Base-by-base conservation (phyloP, 2,797 vertebrate genomes). In the Rhynchonycteris naso region DNA sequence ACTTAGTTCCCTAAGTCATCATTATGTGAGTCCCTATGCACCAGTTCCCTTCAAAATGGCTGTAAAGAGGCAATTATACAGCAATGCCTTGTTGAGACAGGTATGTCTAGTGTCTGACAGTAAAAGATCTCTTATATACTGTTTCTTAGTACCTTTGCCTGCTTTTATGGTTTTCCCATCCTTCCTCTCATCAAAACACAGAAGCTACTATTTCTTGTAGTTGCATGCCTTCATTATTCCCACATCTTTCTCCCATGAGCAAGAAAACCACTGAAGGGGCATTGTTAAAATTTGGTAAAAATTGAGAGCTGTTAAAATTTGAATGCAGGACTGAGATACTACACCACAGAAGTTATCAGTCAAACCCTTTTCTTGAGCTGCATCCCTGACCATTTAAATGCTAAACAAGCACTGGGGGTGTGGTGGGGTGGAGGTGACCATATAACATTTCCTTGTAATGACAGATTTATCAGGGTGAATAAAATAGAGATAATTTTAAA, bases 11-110 rank as follows among this genome's bases (percentile, higher is more conserved):
- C 58, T 54, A 58, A 93, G 56, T 92, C 81, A 65, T 90, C 50
- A 61, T 65, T 86, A 71, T 63, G 54, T 85, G 58, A 76, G 56
- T 76, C 38, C 22, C 47, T 91, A 5, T 74, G 21, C 38, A 71
- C 28, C 43, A 81, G 26, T n/a, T 92, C 38, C 52, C 93, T 84
- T 72, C 47, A 65, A 86, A 94, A 83, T 59, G 24, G n/a, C 58
- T 89, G 59, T 87, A 80, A 90, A 83, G 68, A 94, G 35, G 22
- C 69, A 92, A 68, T 84, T 58, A 92, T 59, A 43, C 56, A 21
- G 30, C n/a, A 74, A 61, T 69, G n/a, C 35, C 66, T 87, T 63
- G 66, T 2, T 78, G 65, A 87, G 11, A 2, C 38, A 76, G 58
- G 19, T 71, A 28, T 63, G 2, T 72, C 30, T 90, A 38, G 3